Conservation (phyloP, 2,113 vertebrate species). For the Suricata suricatta region DNA sequence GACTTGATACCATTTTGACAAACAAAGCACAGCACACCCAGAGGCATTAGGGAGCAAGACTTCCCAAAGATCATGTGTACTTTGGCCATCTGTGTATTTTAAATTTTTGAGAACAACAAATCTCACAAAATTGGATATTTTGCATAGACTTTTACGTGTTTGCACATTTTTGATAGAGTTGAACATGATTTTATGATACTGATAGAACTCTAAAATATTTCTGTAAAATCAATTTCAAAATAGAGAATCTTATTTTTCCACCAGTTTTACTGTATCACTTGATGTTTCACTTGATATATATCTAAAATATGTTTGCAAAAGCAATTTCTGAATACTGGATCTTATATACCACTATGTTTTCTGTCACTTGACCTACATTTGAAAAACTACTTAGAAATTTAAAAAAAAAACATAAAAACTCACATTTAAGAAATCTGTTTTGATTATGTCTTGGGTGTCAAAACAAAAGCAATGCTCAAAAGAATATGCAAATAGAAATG, state of each 20-base stretch:
- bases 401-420: neutral
- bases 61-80: conserved; percentile 72
- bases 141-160: neutral
- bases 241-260: neutral
- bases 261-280: neutral
- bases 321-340: neutral
- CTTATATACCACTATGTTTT: neutral
- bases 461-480: neutral
- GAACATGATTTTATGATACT: conserved; percentile 36
- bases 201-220: neutral
- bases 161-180: neutral
- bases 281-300: neutral
- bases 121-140: conserved; percentile 53
- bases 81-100: conserved; percentile 75
- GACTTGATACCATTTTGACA: conserved; percentile 71
- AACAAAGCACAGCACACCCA: conserved; percentile 53
- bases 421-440: neutral
- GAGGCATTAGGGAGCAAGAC: conserved; percentile 63
- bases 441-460: neutral
- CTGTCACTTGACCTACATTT: neutral
- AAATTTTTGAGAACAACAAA: conserved; percentile 52
- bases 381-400: neutral
- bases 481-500: neutral
- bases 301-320: conserved; percentile 20
- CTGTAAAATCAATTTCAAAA: conserved; percentile 44